Percentiles rank a stretch among this genome's conserved stretches.
Evolutionary conservation across 2,113 vertebrate genomes (phyloP).

Genomic region (Chrysemys picta): DNA sequence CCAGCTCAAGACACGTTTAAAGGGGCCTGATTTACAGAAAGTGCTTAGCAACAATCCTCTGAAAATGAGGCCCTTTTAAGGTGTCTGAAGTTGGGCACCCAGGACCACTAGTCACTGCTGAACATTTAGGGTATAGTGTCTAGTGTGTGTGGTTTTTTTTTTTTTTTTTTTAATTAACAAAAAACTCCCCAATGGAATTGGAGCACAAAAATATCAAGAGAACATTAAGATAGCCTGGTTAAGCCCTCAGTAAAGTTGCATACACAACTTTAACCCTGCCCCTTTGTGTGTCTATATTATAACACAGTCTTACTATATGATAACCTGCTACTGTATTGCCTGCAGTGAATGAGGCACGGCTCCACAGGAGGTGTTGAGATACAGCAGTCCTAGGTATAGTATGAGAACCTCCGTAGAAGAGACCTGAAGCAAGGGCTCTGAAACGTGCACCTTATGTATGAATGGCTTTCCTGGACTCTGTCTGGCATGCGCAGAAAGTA

Average conservation of each 20-base stretch:
- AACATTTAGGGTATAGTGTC: neutral
- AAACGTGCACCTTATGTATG: neutral
- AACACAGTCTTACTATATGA: neutral
- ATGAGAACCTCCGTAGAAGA: neutral
- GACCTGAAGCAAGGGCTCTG: too few species aligned
- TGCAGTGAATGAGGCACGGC: neutral
- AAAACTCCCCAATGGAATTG: neutral
- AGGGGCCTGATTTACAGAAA: neutral
- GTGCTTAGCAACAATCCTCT: neutral
- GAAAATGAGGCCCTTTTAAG: neutral
- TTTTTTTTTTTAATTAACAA: neutral
- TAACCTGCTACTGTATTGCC: neutral
- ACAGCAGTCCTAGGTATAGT: neutral
- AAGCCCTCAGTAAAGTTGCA: neutral
- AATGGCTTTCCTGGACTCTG: neutral
- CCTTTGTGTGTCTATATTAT: fast-evolving
- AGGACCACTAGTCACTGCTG: neutral
- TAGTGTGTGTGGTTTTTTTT: neutral
- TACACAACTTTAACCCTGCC: neutral
- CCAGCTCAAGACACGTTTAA: fast-evolving
- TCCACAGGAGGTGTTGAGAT: neutral
- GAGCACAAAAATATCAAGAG: neutral
- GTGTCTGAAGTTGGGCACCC: neutral
- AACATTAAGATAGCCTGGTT: neutral
- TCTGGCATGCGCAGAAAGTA: neutral